Conservation (phyloP, 2,888 invertebrate species). For the Coleophora flavipennella region DNA sequence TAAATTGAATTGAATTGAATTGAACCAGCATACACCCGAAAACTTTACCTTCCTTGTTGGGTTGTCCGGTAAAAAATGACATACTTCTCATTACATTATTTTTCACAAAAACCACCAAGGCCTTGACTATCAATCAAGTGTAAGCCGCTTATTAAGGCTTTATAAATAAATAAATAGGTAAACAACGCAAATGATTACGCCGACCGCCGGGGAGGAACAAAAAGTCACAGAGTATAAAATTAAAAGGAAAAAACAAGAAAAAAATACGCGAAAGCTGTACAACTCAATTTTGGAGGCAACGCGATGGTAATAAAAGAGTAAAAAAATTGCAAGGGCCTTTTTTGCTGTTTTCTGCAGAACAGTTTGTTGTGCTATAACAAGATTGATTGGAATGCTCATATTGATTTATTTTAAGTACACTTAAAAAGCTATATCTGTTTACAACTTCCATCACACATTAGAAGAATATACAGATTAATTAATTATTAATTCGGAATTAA, state of each 20-base stretch:
- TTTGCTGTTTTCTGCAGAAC: conserved; percentile 26
- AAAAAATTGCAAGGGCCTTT: conserved; percentile 43
- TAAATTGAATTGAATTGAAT: too few relatives aligned
- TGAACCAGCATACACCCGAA: too few relatives aligned
- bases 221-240: conserved; percentile 23
- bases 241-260: conserved; percentile 23
- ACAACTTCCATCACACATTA: too few relatives aligned
- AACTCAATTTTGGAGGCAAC: conserved; percentile 70
- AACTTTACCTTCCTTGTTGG: too few relatives aligned
- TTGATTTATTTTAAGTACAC: too few relatives aligned
- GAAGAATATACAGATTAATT: too few relatives aligned
- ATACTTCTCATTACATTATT: conserved; percentile 5
- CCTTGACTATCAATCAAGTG: conserved; percentile 9
- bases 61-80: too few relatives aligned
- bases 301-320: conserved; percentile 53
- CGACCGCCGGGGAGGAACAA: conserved; percentile 58
- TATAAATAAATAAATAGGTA: conserved; percentile 49
- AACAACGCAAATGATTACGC: conserved; percentile 57
- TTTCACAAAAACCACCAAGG: conserved; percentile 6
- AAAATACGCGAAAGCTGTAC: conserved; percentile 52
- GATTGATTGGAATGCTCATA: too few relatives aligned
- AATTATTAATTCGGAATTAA: too few relatives aligned
- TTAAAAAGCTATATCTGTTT: too few relatives aligned
- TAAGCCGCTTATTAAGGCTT: conserved; percentile 5
- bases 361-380: too few relatives aligned